A percentile compares a stretch with the other conserved stretches of the same genome.
phyloP scores from a whole-genome alignment of 2,888 invertebrate genomes.

The Alloscopus bannaensis region DNA sequence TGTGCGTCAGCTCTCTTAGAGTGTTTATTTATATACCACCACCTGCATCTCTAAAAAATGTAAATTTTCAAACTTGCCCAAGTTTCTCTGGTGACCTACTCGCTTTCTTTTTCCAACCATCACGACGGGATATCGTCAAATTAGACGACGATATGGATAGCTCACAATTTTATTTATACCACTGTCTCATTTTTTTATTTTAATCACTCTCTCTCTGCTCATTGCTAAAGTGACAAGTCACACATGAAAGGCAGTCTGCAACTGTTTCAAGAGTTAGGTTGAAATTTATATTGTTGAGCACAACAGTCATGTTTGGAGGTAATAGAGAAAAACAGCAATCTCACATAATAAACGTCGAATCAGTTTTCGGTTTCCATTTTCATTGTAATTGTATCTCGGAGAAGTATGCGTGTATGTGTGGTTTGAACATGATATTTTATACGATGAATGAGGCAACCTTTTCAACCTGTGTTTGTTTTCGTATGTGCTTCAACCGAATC shows the following conservation, averaged over 20 bases:
- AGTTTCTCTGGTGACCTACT: slow-evolving; percentile 1
- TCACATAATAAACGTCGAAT: no score
- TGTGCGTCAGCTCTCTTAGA: no score
- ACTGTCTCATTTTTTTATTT: no score
- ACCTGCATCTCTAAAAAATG: not conserved
- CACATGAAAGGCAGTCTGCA: no score
- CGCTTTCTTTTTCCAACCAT: not conserved
- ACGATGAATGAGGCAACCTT: slow-evolving; percentile 37
- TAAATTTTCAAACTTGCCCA: not conserved
- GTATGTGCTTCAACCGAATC: not conserved
- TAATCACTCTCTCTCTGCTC: no score
- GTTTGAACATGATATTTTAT: slow-evolving; percentile 34
- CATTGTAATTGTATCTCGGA: slow-evolving; percentile 41
- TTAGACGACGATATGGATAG: no score
- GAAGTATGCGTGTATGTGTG: not conserved
- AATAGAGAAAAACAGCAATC: no score
- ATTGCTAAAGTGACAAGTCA: no score
- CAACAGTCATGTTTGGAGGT: not conserved
- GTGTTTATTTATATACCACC: not conserved
- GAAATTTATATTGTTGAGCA: not conserved
- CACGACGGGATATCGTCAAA: no score
- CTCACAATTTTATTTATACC: no score
- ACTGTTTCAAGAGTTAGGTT: not conserved
- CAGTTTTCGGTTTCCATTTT: not conserved
- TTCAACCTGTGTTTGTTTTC: no score